Percentiles rank a stretch among this genome's conserved stretches.
Evolutionary conservation across 2,797 vertebrate genomes (phyloP).

Genomic region (Scyliorhinus canicula): DNA sequence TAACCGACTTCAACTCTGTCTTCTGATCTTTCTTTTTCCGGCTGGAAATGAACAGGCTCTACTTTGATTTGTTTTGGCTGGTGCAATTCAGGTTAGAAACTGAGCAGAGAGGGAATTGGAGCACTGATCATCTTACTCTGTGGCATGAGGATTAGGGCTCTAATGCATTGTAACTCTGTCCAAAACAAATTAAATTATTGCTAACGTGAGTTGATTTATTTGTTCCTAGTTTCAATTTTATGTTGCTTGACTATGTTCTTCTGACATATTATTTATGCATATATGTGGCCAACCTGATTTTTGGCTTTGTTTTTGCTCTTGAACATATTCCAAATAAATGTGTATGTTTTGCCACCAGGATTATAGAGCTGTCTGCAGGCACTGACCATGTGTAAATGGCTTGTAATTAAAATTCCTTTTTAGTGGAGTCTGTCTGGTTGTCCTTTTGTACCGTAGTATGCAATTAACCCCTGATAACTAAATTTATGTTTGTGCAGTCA

Average conservation of each 20-base stretch:
- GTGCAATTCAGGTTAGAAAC: neutral
- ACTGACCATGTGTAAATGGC: neutral
- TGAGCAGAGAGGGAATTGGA: constrained; percentile 7
- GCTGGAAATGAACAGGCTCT: neutral
- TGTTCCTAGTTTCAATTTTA: neutral
- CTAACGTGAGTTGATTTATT: neutral
- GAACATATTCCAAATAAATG: neutral
- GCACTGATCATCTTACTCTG: neutral
- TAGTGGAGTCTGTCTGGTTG: constrained; percentile 27
- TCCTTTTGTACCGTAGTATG: constrained; percentile 14
- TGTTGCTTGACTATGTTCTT: neutral
- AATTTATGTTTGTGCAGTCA: constrained; percentile 28
- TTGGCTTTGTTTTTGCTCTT: neutral
- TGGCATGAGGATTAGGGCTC: neutral
- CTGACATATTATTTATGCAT: too few species aligned
- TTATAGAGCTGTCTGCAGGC: neutral
- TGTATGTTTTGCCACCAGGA: neutral
- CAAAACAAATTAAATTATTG: neutral
- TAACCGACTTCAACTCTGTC: neutral
- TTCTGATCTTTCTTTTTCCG: constrained; percentile 19
- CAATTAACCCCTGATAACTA: constrained; percentile 36
- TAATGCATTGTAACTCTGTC: neutral
- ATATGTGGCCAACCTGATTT: neutral
- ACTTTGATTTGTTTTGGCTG: neutral
- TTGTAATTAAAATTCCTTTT: constrained; percentile 19